phyloP scores from a whole-genome alignment of 2,888 invertebrate genomes.

The Drosophila mercatorum region DNA sequence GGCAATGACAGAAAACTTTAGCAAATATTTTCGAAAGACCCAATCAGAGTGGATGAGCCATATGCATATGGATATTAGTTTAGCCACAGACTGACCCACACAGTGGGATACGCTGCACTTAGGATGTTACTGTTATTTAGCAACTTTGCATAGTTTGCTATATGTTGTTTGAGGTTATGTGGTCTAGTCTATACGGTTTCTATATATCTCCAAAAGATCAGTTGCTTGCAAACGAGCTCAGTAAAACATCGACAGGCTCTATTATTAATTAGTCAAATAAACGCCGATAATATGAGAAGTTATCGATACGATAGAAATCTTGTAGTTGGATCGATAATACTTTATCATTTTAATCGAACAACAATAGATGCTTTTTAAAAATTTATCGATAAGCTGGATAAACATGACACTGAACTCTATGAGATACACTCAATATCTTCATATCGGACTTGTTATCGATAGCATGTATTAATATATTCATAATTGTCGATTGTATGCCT shows the following conservation, averaged over 20 bases:
- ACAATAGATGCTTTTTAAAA: neutral
- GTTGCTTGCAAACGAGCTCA: neutral
- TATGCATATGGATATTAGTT: constrained; percentile 13
- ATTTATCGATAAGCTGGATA: neutral
- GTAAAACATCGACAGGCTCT: neutral
- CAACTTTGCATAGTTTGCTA: no score
- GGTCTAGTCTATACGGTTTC: no score
- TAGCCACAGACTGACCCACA: no score
- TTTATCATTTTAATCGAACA: neutral
- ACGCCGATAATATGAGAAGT: neutral
- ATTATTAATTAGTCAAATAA: neutral
- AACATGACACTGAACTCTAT: neutral
- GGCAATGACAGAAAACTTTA: constrained; percentile 61
- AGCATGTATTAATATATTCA: no score
- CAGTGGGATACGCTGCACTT: constrained; percentile 1
- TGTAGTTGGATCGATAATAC: neutral
- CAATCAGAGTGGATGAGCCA: constrained; percentile 28
- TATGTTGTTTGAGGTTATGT: no score
- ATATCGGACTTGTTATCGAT: neutral
- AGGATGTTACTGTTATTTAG: no score
- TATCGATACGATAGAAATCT: neutral
- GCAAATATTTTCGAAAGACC: constrained; percentile 55
- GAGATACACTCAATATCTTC: neutral
- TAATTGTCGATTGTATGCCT: neutral
- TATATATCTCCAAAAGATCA: no score